Evolutionary conservation across 2,888 invertebrate species (phyloP), one percentile per base, ranked within the genome.

Genomic region (Pandemis cinnamomeana): DNA sequence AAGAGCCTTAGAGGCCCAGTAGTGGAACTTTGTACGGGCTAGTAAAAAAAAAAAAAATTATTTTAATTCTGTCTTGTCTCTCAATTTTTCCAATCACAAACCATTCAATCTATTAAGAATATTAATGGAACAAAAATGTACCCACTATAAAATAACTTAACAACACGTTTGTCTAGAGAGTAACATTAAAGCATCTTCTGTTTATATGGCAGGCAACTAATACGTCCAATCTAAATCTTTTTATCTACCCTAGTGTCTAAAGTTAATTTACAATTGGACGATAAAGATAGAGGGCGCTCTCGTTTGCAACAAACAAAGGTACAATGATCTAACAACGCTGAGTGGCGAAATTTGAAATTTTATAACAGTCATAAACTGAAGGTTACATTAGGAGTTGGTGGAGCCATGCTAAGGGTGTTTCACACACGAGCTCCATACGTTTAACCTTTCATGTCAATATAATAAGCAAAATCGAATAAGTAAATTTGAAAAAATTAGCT

Each of bases 311-410:
- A 80, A 80, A 82, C 81, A 82, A 81, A 81, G 79, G 80, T 85
- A 83, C 66, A 71, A 70, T 76, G 75, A 75, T 77, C 80, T 75
- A 77, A 86, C 83, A 83, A 80, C 82, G 82, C 81, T 83, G 87
- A 89, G 87, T 85, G 85, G 87, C 83, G 82, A 88, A 91, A 90
- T 92, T 91, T 89, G 82, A 90, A 89, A 89, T 91, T 92, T 93
- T 91, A 92, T 90, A 86, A 81, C 86, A 77, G 81, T 86, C 91
- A 85, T 93, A 90, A 92, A 88, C 82, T 81, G 83, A 84, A 88
- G 89, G 89, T 89, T 89, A 87, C 85, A 87, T 87, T 87, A 87
- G 83, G 83, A 87, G 87, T 86, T 84, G 81, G 83, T 78, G 84
- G 86, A 87, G 86, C 80, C 84, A 83, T 63, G 63, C 42, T 61